These are phyloP conservation scores for Podilymbus podiceps DNA, from an alignment of 2,113 vertebrate species.

Conservation along the genomic window DNA sequence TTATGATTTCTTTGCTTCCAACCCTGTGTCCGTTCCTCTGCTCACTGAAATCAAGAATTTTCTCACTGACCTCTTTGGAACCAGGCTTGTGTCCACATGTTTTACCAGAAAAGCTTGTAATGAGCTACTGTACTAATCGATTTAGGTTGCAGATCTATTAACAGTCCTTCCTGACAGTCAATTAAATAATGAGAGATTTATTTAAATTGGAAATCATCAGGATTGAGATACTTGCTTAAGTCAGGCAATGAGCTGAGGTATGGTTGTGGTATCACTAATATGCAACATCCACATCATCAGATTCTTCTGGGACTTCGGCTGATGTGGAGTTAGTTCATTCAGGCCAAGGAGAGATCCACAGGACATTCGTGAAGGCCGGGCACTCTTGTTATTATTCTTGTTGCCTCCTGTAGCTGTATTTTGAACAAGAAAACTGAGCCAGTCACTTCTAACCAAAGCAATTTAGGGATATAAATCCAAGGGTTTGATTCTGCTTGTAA, in stretches of 20 bases:
- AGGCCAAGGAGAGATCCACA: fast-evolving
- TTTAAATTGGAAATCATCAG: conserved; percentile 11
- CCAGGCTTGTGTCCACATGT: not conserved
- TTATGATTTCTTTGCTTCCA: not conserved
- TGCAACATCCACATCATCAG: fast-evolving
- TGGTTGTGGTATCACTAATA: not conserved
- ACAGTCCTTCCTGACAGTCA: conserved; percentile 25
- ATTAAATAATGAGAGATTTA: not conserved
- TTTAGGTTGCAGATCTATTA: conserved; percentile 1
- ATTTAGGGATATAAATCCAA: not conserved
- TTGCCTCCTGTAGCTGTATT: not conserved
- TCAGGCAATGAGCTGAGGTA: not conserved
- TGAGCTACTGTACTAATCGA: not conserved
- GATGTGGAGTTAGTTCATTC: not conserved
- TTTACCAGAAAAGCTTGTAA: conserved; percentile 5
- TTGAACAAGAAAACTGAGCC: not conserved
- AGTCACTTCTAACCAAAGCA: not conserved
- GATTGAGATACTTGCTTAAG: not conserved
- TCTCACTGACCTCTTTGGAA: not conserved
- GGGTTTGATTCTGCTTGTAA: not conserved
- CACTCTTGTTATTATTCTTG: not conserved
- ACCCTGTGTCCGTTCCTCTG: not conserved
- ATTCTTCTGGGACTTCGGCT: not conserved
- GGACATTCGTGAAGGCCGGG: not conserved
- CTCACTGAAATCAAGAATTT: not conserved